Evolutionary conservation across 2,113 vertebrate species (phyloP), one percentile per base, ranked within the genome.

Genomic region (Eublepharis macularius): DNA sequence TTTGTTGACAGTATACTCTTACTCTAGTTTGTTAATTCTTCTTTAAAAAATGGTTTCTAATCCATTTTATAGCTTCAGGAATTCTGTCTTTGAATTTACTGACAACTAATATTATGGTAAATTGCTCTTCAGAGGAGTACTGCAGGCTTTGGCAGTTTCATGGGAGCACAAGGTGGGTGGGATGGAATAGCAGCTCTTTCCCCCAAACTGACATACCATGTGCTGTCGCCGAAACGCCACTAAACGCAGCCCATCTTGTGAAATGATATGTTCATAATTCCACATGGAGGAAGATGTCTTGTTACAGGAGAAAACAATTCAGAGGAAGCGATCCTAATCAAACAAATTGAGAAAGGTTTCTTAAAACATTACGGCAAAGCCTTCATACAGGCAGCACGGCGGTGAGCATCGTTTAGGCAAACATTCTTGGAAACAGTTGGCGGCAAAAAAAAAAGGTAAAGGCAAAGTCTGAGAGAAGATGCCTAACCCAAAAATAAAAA

Each of bases 1-100:
- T 97, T 97, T 97, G 96, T 97, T 97, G 97, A 97, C 96, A 97
- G 97, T 97, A 95, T 97, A 97, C 96, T 97, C 96, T 97, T 97
- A 96, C 95, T 96, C 95, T 96, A 97, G 96, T 97, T 97, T 97
- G 97, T 96, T 97, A 97, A 97, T 97, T 97, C 96, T 97, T 96
- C 97, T 96, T 97, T 94, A 51, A 34, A 72, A 96, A 96, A 97
- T 96, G 95, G 96, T 95, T 96, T 96, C 96, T 96, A 97, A 97
- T 97, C 96, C 96, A 97, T 97, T 97, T 97, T 97, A 97, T 97
- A 95, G 97, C 96, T 97, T 96, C 95, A 96, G 95, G 95, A 97
- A 95, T 92, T 93, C 93, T 70, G 89, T 96, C 96, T 97, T 96
- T 96, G 96, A 95, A 97, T 97, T 96, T 95, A 95, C 95, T 96